phyloP scores from a whole-genome alignment of 1,140 invertebrate genomes.

The Bombyx mandarina region DNA sequence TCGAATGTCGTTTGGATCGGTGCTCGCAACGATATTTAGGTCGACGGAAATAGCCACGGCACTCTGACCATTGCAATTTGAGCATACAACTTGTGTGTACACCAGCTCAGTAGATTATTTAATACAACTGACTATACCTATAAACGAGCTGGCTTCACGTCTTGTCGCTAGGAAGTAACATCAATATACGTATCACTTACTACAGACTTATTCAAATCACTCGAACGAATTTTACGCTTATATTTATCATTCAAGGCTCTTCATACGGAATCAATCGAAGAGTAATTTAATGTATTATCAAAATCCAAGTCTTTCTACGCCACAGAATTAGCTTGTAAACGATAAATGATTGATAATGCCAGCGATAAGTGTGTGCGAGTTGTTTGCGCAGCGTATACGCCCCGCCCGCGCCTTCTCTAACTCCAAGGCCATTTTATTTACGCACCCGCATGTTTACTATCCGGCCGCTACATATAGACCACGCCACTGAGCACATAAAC shows the following conservation, averaged over 20 bases:
- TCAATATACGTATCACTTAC: no score
- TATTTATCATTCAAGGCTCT: slow-evolving; percentile 3
- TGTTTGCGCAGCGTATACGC: slow-evolving; percentile 31
- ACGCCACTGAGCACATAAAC: slow-evolving; percentile 12
- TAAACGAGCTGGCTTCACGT: no score
- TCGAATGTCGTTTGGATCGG: slow-evolving; percentile 18
- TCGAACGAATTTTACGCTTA: no score
- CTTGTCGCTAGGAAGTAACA: no score
- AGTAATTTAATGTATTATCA: slow-evolving; percentile 8
- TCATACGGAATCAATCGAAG: slow-evolving; percentile 13
- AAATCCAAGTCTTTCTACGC: slow-evolving; percentile 9
- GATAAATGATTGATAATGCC: slow-evolving; percentile 45
- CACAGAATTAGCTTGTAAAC: slow-evolving; percentile 21
- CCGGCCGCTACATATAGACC: slow-evolving; percentile 18
- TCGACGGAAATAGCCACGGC: slow-evolving; percentile 56
- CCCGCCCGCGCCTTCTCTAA: slow-evolving; percentile 31
- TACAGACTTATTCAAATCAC: not conserved
- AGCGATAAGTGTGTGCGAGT: slow-evolving; percentile 18
- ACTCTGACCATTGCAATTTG: slow-evolving; percentile 30
- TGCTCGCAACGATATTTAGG: slow-evolving; percentile 61
- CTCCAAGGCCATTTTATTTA: slow-evolving; percentile 64
- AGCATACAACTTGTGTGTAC: slow-evolving; percentile 10
- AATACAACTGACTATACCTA: no score
- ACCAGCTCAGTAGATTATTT: no score
- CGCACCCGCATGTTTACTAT: slow-evolving; percentile 53